phyloP scores from a whole-genome alignment of 2,797 vertebrate genomes.

The Odontamblyopus lacepedii region DNA sequence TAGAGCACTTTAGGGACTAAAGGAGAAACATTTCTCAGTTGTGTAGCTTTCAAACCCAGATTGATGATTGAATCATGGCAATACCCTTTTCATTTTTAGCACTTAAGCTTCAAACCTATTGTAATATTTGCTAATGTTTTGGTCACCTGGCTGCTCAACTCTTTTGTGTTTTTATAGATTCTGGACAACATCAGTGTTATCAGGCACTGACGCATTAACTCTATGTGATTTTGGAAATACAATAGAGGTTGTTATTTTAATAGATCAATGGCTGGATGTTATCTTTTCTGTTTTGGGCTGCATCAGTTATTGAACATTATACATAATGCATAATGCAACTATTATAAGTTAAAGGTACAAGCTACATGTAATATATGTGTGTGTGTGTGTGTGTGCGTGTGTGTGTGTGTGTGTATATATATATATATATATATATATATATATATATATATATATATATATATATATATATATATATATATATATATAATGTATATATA shows the following conservation, averaged over 20 bases:
- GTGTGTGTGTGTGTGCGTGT: no score
- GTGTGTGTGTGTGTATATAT: no score
- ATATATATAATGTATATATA: no score
- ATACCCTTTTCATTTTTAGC: constrained; percentile 8
- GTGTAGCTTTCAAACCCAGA: neutral
- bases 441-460: no score
- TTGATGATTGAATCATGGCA: constrained; percentile 2
- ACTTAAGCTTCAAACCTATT: constrained; percentile 23
- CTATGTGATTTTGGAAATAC: neutral
- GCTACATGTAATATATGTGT: no score
- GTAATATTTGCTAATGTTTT: constrained; percentile 33
- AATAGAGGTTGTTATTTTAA: constrained; percentile 25
- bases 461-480: no score
- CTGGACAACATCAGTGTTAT: constrained; percentile 28
- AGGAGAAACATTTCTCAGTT: constrained; percentile 1
- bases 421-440: no score
- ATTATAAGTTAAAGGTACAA: no score
- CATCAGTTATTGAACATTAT: neutral
- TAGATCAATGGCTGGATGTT: constrained; percentile 15
- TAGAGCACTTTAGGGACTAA: constrained; percentile 3
- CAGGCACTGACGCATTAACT: constrained; percentile 25
- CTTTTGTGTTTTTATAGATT: constrained; percentile 50
- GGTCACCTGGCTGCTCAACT: constrained; percentile 35
- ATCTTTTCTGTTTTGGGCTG: neutral
- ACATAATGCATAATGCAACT: neutral